These are phyloP conservation scores for Zosterops japonicus DNA, from an alignment of 2,113 vertebrate genomes.

Conservation along the genomic window DNA sequence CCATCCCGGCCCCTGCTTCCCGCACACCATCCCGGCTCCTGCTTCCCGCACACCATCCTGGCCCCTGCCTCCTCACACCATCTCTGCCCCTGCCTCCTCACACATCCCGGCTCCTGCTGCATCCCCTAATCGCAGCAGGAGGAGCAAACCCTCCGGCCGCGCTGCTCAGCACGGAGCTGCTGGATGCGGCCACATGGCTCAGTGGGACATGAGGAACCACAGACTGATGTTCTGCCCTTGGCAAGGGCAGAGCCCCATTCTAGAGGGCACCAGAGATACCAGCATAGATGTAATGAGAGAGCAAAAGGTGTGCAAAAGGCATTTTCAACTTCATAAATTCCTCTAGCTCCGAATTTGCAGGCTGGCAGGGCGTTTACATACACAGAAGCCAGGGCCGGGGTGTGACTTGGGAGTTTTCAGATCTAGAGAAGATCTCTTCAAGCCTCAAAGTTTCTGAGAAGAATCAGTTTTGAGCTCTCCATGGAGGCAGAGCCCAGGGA, in stretches of 20 bases:
- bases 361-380: neutral
- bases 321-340: neutral
- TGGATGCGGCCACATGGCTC: accelerated
- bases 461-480: neutral
- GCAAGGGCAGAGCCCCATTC: too few relatives aligned
- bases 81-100: neutral
- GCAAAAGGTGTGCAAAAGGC: neutral
- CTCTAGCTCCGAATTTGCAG: neutral
- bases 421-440: neutral
- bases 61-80: too few relatives aligned
- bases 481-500: neutral
- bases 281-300: neutral
- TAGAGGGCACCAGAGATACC: neutral
- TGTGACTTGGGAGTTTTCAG: neutral
- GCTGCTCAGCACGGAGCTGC: neutral
- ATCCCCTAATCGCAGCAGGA: neutral
- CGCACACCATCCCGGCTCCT: too few relatives aligned
- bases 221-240: accelerated
- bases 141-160: accelerated
- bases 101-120: accelerated
- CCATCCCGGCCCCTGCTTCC: neutral
- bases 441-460: neutral
- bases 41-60: neutral
- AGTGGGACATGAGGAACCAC: accelerated
- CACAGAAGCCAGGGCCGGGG: neutral